Conservation (phyloP, 1,140 invertebrate genomes). For the Ceratina calcarata region DNA sequence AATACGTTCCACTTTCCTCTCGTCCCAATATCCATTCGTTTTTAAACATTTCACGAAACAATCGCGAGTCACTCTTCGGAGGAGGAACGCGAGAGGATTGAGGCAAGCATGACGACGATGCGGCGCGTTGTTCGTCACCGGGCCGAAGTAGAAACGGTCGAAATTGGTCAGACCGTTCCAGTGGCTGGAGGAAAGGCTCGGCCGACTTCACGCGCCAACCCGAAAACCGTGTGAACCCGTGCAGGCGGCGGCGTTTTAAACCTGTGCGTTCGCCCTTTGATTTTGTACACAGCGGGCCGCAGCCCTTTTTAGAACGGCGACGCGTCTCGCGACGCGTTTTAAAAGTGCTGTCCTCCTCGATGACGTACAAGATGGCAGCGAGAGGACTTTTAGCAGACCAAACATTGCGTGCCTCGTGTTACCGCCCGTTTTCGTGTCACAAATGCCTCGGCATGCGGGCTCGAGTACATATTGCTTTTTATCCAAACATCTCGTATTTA, state of each 20-base stretch:
- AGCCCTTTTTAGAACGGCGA: constrained; percentile 49
- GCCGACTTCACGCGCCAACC: constrained; percentile 41
- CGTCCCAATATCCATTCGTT: not conserved
- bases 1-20: constrained; percentile 24
- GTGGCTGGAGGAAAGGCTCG: not conserved
- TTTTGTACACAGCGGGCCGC: constrained; percentile 43
- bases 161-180: not conserved
- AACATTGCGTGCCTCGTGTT: constrained; percentile 72
- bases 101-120: not conserved
- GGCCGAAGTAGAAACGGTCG: not conserved
- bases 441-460: constrained; percentile 57
- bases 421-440: constrained; percentile 44
- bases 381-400: constrained; percentile 73
- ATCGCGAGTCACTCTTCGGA: not conserved
- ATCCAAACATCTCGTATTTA: constrained; percentile 60
- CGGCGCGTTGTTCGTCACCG: not conserved
- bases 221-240: constrained; percentile 60
- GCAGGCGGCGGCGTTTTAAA: constrained; percentile 59
- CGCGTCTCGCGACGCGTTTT: constrained; percentile 55
- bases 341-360: constrained; percentile 57
- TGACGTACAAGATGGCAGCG: constrained; percentile 48
- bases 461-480: constrained; percentile 62
- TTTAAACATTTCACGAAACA: not conserved
- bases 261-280: constrained; percentile 47
- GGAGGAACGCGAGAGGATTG: not conserved